These are phyloP conservation scores for Ceriagrion tenellum DNA, from an alignment of 2,888 invertebrate species.

Conservation along the genomic window DNA sequence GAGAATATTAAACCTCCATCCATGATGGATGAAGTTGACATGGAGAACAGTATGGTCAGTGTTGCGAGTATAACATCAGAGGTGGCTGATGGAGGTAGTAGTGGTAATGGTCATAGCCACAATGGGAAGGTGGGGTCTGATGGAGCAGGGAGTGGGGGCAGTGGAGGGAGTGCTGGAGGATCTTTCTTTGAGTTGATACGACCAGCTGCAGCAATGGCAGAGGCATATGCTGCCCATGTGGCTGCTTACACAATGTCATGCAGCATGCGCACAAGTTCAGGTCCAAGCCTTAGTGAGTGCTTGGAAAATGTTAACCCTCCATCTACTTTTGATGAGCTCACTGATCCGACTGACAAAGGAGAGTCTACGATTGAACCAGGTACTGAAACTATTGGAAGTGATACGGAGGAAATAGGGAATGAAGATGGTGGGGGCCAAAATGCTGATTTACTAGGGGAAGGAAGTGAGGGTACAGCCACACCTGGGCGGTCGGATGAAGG, in stretches of 20 bases:
- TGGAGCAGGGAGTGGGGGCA: constrained; percentile 63
- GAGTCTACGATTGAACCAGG: constrained; percentile 78
- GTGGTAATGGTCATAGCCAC: constrained; percentile 69
- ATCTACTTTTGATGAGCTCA: constrained; percentile 86
- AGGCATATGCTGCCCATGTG: constrained; percentile 69
- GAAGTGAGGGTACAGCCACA: constrained; percentile 70
- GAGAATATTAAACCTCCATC: constrained; percentile 92
- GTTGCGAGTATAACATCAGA: constrained; percentile 91
- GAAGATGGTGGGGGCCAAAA: constrained; percentile 74
- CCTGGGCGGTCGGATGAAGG: constrained; percentile 73
- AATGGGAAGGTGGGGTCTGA: constrained; percentile 61
- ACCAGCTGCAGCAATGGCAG: constrained; percentile 73
- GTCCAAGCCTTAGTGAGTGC: constrained; percentile 80
- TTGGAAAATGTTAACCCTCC: constrained; percentile 87
- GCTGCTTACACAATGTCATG: constrained; percentile 74
- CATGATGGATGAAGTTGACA: constrained; percentile 86
- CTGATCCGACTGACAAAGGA: constrained; percentile 80
- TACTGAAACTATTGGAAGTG: constrained; percentile 78
- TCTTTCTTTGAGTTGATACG: constrained; percentile 79
- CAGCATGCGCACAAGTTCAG: constrained; percentile 76
- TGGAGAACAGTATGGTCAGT: constrained; percentile 91
- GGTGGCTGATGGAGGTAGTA: constrained; percentile 78
- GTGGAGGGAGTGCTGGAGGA: constrained; percentile 71
- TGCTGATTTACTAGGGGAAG: constrained; percentile 73
- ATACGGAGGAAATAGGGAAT: constrained; percentile 71